phyloP scores from a whole-genome alignment of 2,113 vertebrate species.

The Hyperoodon ampullatus region DNA sequence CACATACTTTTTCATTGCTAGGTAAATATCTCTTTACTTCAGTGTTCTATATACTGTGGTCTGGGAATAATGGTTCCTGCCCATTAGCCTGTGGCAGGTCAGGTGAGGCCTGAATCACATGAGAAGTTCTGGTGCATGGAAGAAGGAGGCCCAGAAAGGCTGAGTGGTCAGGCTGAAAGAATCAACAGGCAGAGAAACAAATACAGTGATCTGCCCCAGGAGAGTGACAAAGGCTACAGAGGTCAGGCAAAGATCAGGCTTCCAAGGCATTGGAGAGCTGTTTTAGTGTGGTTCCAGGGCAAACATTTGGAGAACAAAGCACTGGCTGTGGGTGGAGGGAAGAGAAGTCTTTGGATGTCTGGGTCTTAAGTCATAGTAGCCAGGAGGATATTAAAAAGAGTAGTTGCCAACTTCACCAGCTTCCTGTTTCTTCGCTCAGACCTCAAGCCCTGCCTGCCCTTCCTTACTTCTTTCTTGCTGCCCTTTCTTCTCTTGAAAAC shows the following conservation, averaged over 20 bases:
- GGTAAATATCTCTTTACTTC: too few relatives aligned
- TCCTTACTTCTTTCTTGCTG: background rate
- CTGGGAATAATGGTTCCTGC: too few relatives aligned
- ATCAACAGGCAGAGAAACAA: background rate
- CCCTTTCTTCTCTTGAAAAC: background rate
- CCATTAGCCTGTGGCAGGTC: background rate
- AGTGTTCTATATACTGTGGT: too few relatives aligned
- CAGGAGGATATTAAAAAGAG: background rate
- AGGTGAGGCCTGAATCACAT: background rate
- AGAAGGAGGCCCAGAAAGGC: background rate
- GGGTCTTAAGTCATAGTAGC: background rate
- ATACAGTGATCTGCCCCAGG: background rate
- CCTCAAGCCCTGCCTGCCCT: background rate
- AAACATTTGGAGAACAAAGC: too few relatives aligned
- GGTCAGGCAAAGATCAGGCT: background rate
- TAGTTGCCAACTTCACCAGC: background rate
- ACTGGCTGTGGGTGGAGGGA: too few relatives aligned
- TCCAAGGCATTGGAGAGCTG: background rate
- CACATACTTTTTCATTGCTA: too few relatives aligned
- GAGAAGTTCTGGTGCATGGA: background rate
- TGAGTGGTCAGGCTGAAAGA: background rate
- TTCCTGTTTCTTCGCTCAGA: background rate
- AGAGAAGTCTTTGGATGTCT: background rate
- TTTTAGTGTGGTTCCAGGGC: background rate
- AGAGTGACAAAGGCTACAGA: background rate